A percentile compares a stretch with the other conserved stretches of the same genome.
Evolutionary conservation across 1,140 invertebrate genomes (phyloP).

Genomic region (Nymphalis io): DNA sequence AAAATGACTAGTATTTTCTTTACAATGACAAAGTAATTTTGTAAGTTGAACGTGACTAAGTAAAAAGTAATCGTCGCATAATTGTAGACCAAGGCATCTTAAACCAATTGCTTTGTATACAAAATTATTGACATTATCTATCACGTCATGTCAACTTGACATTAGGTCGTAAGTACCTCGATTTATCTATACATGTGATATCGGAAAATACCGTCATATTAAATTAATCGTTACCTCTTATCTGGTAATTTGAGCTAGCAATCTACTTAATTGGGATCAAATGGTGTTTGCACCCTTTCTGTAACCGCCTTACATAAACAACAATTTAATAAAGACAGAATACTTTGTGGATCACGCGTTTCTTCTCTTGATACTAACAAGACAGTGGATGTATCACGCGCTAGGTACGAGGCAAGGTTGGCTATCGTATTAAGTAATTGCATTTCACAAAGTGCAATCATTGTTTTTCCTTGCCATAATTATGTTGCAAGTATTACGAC

Average conservation of each 20-base stretch:
- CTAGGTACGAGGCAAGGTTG: neutral
- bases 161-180: conserved; percentile 3
- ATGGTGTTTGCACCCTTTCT: conserved; percentile 23
- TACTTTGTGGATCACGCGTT: conserved; percentile 1
- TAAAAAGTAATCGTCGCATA: conserved; percentile 6
- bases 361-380: neutral
- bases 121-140: conserved; percentile 14
- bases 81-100: neutral
- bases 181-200: conserved; percentile 12
- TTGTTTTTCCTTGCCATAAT: too few species aligned
- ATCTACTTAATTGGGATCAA: conserved; percentile 31
- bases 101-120: conserved; percentile 11
- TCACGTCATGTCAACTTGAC: conserved; percentile 20
- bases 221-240: conserved; percentile 25
- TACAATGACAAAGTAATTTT: neutral
- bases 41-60: neutral
- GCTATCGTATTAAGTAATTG: neutral
- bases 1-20: conserved; percentile 1
- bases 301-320: conserved; percentile 25
- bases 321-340: conserved; percentile 23
- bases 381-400: neutral
- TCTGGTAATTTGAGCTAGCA: conserved; percentile 26
- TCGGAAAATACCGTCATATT: conserved; percentile 25
- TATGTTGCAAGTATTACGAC: neutral
- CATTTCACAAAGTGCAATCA: neutral